These are phyloP conservation scores for Saccostrea glomerata DNA, from an alignment of 1,140 invertebrate genomes.

Conservation along the genomic window DNA sequence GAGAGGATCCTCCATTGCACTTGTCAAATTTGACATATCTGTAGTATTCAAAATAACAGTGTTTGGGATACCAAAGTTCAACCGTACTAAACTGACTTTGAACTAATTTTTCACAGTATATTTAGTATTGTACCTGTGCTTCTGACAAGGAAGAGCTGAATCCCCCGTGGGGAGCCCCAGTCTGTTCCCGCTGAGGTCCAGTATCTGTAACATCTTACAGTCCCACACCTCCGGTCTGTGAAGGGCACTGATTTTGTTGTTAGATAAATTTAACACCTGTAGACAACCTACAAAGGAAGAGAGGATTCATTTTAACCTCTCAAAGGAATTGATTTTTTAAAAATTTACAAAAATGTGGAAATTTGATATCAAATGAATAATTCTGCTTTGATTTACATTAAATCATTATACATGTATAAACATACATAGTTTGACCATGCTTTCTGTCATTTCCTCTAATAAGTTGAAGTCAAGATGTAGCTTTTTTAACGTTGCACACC, in stretches of 20 bases:
- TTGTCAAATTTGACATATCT: too few species aligned
- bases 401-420: neutral
- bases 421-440: conserved; percentile 86
- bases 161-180: conserved; percentile 54
- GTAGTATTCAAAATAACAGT: too few species aligned
- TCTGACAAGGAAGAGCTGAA: neutral
- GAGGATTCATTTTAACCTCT: too few species aligned
- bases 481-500: conserved; percentile 64
- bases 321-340: too few species aligned
- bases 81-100: too few species aligned
- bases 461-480: conserved; percentile 81
- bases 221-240: conserved; percentile 62
- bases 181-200: conserved; percentile 68
- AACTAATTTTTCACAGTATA: neutral
- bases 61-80: too few species aligned
- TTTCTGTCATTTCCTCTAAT: conserved; percentile 92
- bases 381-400: too few species aligned
- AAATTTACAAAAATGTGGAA: too few species aligned
- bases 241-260: conserved; percentile 21
- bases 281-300: neutral
- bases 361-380: too few species aligned
- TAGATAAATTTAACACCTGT: conserved; percentile 63
- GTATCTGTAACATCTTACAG: conserved; percentile 61
- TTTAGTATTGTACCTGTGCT: neutral
- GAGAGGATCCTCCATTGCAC: too few species aligned